phyloP scores from a whole-genome alignment of 2,888 invertebrate genomes.

The Amphipoea lucens region DNA sequence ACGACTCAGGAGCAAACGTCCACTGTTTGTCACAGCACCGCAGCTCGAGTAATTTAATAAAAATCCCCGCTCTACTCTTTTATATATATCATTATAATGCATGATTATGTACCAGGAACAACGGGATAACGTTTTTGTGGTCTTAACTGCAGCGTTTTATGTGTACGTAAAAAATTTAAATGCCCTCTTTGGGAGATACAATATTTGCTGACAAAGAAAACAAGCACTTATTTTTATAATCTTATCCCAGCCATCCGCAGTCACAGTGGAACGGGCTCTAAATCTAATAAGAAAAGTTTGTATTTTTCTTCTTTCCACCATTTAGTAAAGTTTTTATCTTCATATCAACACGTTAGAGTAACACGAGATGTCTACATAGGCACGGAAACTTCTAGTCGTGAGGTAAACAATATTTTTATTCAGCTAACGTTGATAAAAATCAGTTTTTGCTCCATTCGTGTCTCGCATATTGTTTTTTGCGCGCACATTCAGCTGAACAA shows the following conservation, averaged over 20 bases:
- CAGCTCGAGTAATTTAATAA: constrained; percentile 80
- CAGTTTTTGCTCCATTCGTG: constrained; percentile 77
- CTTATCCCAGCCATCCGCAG: constrained; percentile 21
- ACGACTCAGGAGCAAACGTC: constrained; percentile 70
- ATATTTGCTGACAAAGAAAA: constrained; percentile 48
- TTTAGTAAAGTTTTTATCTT: constrained; percentile 61
- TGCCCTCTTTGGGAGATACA: constrained; percentile 26
- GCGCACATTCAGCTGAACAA: constrained; percentile 81
- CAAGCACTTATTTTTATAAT: constrained; percentile 52
- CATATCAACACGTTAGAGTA: constrained; percentile 60
- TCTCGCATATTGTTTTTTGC: constrained; percentile 80
- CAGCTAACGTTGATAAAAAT: constrained; percentile 79
- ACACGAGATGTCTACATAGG: constrained; percentile 45
- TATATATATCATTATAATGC: too few relatives aligned
- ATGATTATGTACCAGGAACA: constrained; percentile 60
- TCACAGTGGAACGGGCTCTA: constrained; percentile 34
- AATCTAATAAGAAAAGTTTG: constrained; percentile 56
- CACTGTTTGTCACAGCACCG: constrained; percentile 79
- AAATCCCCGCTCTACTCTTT: constrained; percentile 70
- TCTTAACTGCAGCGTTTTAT: constrained; percentile 51
- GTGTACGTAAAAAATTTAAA: constrained; percentile 25
- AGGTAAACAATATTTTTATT: constrained; percentile 68
- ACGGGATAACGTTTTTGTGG: constrained; percentile 47
- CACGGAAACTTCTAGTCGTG: constrained; percentile 53
- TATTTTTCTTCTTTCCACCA: constrained; percentile 40